Base-by-base conservation (phyloP, 2,888 invertebrate genomes). In the Campoletis raptor region DNA sequence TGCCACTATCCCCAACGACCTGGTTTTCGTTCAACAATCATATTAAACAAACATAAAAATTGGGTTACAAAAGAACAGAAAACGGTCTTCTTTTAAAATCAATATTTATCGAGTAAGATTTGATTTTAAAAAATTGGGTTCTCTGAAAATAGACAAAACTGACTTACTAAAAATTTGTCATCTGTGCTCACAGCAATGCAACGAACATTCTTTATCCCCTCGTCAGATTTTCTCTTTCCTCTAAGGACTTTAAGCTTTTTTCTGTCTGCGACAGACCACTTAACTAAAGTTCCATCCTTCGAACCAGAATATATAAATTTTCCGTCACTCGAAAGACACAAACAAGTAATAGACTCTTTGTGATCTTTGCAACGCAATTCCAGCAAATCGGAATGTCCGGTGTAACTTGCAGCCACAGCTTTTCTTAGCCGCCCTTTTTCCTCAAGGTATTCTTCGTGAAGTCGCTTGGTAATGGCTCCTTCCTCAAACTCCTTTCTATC, bases 201-300 rank as follows among this genome's bases (percentile, higher is more conserved):
- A 0, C 85, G 86, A 67, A 94, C 90, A 40, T 84, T 90, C 86
- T 93, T 94, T 74, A 94, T 91, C 85, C 90, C 92, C 12, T 90
- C 90, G n/a, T 90, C 88, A 24, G 90, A 83, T 74, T 89, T 94
- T 89, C 88, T 90, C 90, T 91, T 93, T 83, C 90, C 93, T 91
- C 90, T 92, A 8, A 95, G 91, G 36, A 91, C 89, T 81, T 93
- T 94, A 8, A 97, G 91, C 94, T 97, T 96, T 90, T 95, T 95
- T 89, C 95, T 95, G n/a, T 96, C 96, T 87, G 95, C 94, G 70
- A 97, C 92, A 40, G 96, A 96, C 97, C 95, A 99, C 95, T 99
- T 99, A 21, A 98, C 96, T 79, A 99, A 95, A 72, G 96, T 95
- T 70, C 98, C 97, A 94, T 98, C 98, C 95, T 99, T 99, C 82